phyloP scores from a whole-genome alignment of 2,797 vertebrate genomes.

The Oreortyx pictus region DNA sequence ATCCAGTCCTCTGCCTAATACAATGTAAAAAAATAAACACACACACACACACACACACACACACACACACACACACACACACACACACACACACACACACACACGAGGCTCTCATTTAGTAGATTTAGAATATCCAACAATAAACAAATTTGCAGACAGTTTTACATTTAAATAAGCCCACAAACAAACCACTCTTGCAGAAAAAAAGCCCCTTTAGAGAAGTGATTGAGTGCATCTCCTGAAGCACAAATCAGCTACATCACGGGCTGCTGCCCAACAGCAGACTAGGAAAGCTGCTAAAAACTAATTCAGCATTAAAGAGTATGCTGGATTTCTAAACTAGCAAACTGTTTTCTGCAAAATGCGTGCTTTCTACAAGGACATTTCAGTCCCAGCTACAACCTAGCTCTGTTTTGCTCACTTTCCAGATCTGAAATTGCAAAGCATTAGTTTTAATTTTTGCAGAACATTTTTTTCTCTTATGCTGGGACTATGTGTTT shows the following conservation, averaged over 20 bases:
- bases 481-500: neutral
- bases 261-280: neutral
- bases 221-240: neutral
- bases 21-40: neutral
- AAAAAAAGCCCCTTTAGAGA: neutral
- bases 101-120: neutral
- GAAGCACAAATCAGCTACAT: neutral
- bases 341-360: neutral
- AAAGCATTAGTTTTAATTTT: neutral
- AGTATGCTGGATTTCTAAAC: neutral
- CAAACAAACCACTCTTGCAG: neutral
- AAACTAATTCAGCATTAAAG: neutral
- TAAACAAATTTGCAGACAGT: neutral
- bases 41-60: neutral
- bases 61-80: too few relatives aligned
- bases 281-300: neutral
- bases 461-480: neutral
- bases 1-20: neutral
- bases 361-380: neutral
- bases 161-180: neutral
- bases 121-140: neutral
- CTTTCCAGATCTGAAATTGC: neutral
- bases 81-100: neutral
- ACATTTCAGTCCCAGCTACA: neutral
- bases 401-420: neutral